Evolutionary conservation across 2,797 vertebrate species (phyloP).

Genomic region (Limnodromus scolopaceus): DNA sequence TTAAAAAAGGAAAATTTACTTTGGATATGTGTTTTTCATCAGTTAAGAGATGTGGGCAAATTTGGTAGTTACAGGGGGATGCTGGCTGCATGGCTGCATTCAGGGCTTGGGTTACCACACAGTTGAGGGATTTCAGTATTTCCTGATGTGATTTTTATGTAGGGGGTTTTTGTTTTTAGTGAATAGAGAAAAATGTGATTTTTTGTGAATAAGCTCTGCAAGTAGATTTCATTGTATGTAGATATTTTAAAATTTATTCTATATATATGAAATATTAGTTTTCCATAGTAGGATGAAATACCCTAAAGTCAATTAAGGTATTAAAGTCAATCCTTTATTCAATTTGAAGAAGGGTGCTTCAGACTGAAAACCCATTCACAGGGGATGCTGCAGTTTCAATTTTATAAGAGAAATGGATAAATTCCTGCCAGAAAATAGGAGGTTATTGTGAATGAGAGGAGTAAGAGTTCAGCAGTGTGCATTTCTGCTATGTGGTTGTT

Average conservation of each 20-base stretch:
- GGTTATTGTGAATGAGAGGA: not conserved
- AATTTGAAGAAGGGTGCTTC: not conserved
- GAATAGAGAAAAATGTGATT: not conserved
- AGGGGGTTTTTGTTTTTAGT: not conserved
- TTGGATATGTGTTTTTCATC: not conserved
- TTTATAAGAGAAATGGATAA: not conserved
- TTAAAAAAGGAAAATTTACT: not conserved
- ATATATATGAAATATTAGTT: not conserved
- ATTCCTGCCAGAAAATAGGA: not conserved
- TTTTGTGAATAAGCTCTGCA: not conserved
- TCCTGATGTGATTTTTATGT: not conserved
- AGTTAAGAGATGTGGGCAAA: not conserved
- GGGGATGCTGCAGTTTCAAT: not conserved
- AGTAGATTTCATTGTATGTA: not conserved
- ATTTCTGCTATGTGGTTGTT: fast-evolving
- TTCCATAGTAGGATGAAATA: not conserved
- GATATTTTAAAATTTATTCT: not conserved
- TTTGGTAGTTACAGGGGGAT: not conserved
- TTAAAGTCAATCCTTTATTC: not conserved
- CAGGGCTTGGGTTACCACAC: not conserved
- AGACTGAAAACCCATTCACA: not conserved
- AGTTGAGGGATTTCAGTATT: not conserved
- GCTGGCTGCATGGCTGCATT: not conserved
- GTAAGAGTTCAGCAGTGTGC: not conserved
- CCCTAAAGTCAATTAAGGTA: not conserved